Base-by-base conservation (phyloP, 2,888 invertebrate genomes). In the Cephonodes hylas region DNA sequence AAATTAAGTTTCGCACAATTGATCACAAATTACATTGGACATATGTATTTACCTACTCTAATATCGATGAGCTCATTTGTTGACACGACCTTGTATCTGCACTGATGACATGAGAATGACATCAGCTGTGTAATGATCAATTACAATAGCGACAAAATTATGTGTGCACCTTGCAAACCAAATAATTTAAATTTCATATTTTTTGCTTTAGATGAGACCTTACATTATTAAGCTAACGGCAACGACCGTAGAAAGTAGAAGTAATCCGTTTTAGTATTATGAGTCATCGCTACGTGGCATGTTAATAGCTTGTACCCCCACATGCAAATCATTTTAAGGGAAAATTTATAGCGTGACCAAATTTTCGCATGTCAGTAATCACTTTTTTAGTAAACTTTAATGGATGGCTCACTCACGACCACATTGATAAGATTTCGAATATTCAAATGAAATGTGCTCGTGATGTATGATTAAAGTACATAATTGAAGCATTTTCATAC, bases 31-130 rank as follows among this genome's bases (percentile, higher is more conserved):
- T 77, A 82, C 76, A 78, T 76, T 76, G 76, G 64, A 78, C 15
- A 53, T 18, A 27, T 27, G 18, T 31, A 53, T 18, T 53, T 77
- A 76, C 77, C 76, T 73, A 77, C 79, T 73, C 66, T 79, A 74
- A 83, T 82, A 85, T 85, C 79, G 89, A 83, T 91, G 91, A 91
- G 84, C 77, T 91, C 89, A 90, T 83, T 80, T 85, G 81, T 88
- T 87, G 88, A 88, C 86, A 85, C 66, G 86, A 84, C 91, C 89
- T 90, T 89, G 89, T 78, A 79, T 79, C 72, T 86, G 82, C 80
- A 82, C 72, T 80, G 80, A 72, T 77, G 76, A 75, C 78, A 78
- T 73, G 74, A 71, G 77, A 70, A 84, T 91, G 89, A 91, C 90
- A 88, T 89, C 90, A 90, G 79, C 77, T 73, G 75, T 72, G 73